A percentile compares a stretch with the other conserved stretches of the same genome.
Conservation (phyloP, 2,113 vertebrate species). For the Salvelinus fontinalis region DNA sequence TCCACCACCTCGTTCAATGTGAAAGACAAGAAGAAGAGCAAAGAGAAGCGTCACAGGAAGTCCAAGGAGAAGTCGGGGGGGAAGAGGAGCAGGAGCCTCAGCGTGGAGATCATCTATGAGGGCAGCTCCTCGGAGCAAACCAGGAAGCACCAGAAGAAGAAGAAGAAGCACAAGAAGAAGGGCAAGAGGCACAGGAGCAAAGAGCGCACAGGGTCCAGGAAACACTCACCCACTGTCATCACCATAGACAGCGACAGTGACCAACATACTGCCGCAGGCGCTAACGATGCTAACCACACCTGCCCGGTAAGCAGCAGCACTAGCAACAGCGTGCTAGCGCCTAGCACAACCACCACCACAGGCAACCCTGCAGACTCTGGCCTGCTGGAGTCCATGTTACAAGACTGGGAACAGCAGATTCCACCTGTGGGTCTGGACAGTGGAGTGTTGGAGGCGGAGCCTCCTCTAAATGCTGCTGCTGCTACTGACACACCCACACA, state of each 20-base stretch:
- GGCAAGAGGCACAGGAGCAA: slow-evolving; percentile 72
- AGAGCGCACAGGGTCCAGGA: slow-evolving; percentile 31
- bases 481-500: neutral
- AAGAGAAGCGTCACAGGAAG: slow-evolving; percentile 71
- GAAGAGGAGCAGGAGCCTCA: slow-evolving; percentile 78
- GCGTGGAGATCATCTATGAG: slow-evolving; percentile 83
- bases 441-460: neutral
- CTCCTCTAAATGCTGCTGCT: neutral
- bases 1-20: slow-evolving; percentile 25
- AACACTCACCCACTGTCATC: slow-evolving; percentile 76
- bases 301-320: slow-evolving; percentile 15
- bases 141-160: slow-evolving; percentile 84
- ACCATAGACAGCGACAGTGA: slow-evolving; percentile 88
- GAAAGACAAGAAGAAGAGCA: slow-evolving; percentile 68
- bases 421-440: neutral
- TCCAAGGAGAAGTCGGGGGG: slow-evolving; percentile 71
- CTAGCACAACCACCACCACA: slow-evolving; percentile 8
- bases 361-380: slow-evolving; percentile 18
- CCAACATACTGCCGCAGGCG: neutral
- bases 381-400: neutral
- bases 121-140: slow-evolving; percentile 68
- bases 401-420: slow-evolving; percentile 9
- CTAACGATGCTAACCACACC: neutral
- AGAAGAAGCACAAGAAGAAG: slow-evolving; percentile 89
- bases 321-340: neutral